These are phyloP conservation scores for Leuctra nigra DNA, from an alignment of 2,888 invertebrate genomes.

Conservation along the genomic window DNA sequence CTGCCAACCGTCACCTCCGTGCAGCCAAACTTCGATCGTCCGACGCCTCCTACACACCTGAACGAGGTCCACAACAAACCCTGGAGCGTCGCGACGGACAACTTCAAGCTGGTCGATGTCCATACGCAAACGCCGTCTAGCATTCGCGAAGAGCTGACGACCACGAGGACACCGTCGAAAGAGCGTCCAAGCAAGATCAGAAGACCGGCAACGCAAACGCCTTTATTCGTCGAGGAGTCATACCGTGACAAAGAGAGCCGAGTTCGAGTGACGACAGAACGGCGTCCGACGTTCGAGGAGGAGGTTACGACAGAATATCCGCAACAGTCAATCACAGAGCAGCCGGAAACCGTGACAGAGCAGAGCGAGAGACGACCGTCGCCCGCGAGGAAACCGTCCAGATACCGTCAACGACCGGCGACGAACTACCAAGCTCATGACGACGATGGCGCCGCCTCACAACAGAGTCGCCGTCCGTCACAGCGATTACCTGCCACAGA, in stretches of 20 bases:
- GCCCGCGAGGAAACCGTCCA: not conserved
- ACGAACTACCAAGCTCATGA: not conserved
- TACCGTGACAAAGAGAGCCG: no score
- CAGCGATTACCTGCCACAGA: not conserved
- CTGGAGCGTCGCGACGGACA: slow-evolving; percentile 2
- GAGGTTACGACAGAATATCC: not conserved
- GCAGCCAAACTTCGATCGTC: not conserved
- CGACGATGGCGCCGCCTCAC: not conserved
- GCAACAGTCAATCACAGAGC: not conserved
- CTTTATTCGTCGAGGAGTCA: not conserved
- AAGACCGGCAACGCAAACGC: not conserved
- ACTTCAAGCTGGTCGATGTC: not conserved
- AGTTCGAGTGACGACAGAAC: not conserved
- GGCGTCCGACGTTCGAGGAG: not conserved
- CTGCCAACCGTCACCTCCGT: not conserved
- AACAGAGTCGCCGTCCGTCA: not conserved
- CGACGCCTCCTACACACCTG: not conserved
- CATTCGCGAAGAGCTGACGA: not conserved
- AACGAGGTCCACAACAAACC: slow-evolving; percentile 2
- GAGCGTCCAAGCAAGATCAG: not conserved
- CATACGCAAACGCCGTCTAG: not conserved
- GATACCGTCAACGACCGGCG: not conserved
- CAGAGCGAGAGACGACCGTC: not conserved
- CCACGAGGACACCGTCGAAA: not conserved
- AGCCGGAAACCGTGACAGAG: not conserved